A percentile compares a stretch with the other conserved stretches of the same genome.
Evolutionary conservation across 2,888 invertebrate genomes (phyloP).

Genomic region (Incurvaria masculella): DNA sequence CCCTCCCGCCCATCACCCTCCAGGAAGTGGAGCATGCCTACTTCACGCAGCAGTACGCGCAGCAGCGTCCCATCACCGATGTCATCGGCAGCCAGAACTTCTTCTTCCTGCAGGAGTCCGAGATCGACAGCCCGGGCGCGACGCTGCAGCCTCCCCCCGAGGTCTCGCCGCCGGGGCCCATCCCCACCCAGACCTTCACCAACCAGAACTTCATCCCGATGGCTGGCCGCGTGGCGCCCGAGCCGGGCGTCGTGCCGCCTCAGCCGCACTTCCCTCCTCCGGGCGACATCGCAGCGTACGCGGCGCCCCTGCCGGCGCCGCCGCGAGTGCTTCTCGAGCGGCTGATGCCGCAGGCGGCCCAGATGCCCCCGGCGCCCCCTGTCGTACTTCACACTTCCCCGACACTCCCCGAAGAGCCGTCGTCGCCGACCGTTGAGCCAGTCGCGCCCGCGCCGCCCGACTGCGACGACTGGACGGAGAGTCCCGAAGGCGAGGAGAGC

Average conservation of each 20-base stretch:
- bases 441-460: slow-evolving; percentile 21
- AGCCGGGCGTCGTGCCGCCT: slow-evolving; percentile 55
- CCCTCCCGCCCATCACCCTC: slow-evolving; percentile 56
- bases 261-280: slow-evolving; percentile 53
- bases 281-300: slow-evolving; percentile 52
- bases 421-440: slow-evolving; percentile 23
- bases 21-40: slow-evolving; percentile 64
- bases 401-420: slow-evolving; percentile 15
- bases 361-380: slow-evolving; percentile 11
- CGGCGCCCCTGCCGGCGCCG: slow-evolving; percentile 23
- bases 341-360: neutral
- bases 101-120: slow-evolving; percentile 87
- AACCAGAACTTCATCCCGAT: slow-evolving; percentile 71
- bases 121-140: slow-evolving; percentile 72
- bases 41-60: slow-evolving; percentile 56
- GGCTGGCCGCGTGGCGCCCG: slow-evolving; percentile 43
- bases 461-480: slow-evolving; percentile 35
- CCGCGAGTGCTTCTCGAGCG: slow-evolving; percentile 22
- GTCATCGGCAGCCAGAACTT: slow-evolving; percentile 75
- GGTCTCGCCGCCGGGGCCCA: slow-evolving; percentile 43
- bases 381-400: slow-evolving; percentile 14
- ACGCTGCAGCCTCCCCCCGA: slow-evolving; percentile 46
- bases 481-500: slow-evolving; percentile 34
- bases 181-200: slow-evolving; percentile 82
- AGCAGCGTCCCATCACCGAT: slow-evolving; percentile 66